Conservation (phyloP, 2,113 vertebrate genomes). For the Otis tarda region DNA sequence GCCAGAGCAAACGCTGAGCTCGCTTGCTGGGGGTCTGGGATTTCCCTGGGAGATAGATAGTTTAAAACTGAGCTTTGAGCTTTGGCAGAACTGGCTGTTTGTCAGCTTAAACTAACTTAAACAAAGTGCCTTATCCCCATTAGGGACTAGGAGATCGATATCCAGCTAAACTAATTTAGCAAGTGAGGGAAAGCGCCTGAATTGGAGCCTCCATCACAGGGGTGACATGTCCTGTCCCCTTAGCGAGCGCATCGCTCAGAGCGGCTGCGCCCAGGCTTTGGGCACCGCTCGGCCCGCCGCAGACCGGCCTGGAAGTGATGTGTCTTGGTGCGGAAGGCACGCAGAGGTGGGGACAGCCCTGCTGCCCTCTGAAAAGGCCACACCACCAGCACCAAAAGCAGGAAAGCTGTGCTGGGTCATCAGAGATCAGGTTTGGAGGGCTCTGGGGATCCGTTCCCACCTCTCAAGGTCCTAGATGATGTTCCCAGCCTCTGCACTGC, state of each 20-base stretch:
- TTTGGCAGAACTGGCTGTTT: constrained; percentile 47
- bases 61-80: constrained; percentile 48
- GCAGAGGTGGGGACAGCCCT: background rate
- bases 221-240: background rate
- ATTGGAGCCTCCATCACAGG: background rate
- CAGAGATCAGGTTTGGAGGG: background rate
- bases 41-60: constrained; percentile 49
- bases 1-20: constrained; percentile 42
- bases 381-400: background rate
- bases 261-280: background rate
- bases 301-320: background rate
- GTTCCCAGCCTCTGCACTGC: background rate
- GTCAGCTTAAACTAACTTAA: constrained; percentile 64
- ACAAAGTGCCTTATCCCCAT: constrained; percentile 37
- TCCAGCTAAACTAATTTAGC: constrained; percentile 12
- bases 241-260: background rate
- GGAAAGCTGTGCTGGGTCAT: background rate
- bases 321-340: background rate
- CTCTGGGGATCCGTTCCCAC: background rate
- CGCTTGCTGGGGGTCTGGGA: constrained; percentile 41
- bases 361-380: background rate
- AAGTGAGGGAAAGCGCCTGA: background rate
- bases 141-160: constrained; percentile 41
- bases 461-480: background rate
- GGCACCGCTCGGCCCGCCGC: rapidly evolving